These are phyloP conservation scores for Chloropsis cyanopogon DNA, from an alignment of 2,113 vertebrate species.

Conservation along the genomic window DNA sequence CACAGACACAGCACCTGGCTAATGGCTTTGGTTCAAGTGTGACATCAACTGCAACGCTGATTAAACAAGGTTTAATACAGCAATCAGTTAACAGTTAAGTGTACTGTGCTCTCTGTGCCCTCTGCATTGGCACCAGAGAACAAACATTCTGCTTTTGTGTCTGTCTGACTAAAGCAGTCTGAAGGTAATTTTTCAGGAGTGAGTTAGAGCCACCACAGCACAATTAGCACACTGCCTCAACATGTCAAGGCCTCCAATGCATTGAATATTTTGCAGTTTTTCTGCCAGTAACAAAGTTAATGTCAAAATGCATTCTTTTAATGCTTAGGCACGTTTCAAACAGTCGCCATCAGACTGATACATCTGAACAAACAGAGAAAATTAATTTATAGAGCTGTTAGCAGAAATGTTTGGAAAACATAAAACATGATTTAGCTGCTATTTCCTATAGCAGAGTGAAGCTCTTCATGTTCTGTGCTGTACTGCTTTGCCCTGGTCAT, in stretches of 20 bases:
- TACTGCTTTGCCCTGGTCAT: not conserved
- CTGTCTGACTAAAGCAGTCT: not conserved
- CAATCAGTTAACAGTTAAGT: accelerated
- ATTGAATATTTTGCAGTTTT: not conserved
- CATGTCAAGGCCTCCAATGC: not conserved
- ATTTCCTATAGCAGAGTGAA: not conserved
- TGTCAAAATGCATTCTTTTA: not conserved
- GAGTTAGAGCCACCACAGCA: not conserved
- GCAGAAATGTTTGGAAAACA: not conserved
- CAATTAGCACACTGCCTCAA: not conserved
- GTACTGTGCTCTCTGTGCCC: not conserved
- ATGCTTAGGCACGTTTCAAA: not conserved
- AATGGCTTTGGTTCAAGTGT: not conserved
- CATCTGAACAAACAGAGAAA: not conserved
- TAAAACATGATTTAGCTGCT: not conserved
- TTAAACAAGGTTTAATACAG: not conserved
- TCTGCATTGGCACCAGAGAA: not conserved
- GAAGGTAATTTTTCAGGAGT: not conserved
- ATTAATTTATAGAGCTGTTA: not conserved
- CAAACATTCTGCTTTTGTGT: not conserved
- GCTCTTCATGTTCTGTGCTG: not conserved
- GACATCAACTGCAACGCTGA: not conserved
- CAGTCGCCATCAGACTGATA: not conserved
- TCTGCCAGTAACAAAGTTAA: not conserved
- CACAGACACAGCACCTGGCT: not conserved